phyloP scores from a whole-genome alignment of 2,888 invertebrate genomes.

The Napeogenes sylphis region DNA sequence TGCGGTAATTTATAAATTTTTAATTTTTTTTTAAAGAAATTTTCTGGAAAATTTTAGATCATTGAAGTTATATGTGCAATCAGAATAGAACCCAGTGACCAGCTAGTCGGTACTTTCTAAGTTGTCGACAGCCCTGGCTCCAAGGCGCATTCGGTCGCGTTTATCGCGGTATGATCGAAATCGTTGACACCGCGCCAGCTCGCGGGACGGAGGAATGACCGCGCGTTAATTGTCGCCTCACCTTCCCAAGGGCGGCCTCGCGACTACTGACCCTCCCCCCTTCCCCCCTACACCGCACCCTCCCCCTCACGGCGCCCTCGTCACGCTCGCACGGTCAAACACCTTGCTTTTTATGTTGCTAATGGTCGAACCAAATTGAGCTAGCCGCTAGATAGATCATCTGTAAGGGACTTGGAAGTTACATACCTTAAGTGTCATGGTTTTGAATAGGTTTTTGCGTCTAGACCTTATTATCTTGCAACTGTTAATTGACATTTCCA shows the following conservation, averaged over 20 bases:
- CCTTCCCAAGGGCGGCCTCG: slow-evolving; percentile 49
- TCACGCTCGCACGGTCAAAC: slow-evolving; percentile 51
- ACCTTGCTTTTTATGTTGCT: slow-evolving; percentile 31
- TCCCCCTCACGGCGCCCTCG: slow-evolving; percentile 37
- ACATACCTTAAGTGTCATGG: not conserved
- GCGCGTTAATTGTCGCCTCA: slow-evolving; percentile 74
- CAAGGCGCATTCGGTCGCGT: slow-evolving; percentile 39
- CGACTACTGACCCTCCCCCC: slow-evolving; percentile 22
- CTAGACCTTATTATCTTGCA: too few relatives aligned
- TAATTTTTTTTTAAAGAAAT: too few relatives aligned
- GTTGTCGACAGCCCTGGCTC: too few relatives aligned
- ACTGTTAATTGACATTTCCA: too few relatives aligned
- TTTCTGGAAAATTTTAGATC: too few relatives aligned
- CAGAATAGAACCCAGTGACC: too few relatives aligned
- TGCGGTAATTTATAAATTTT: too few relatives aligned
- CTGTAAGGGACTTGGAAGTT: not conserved
- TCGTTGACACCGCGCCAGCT: slow-evolving; percentile 74
- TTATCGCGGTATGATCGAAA: slow-evolving; percentile 63
- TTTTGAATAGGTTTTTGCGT: not conserved
- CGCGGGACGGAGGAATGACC: slow-evolving; percentile 73
- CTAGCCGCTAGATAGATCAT: not conserved
- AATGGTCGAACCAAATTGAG: slow-evolving; percentile 8
- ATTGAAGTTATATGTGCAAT: too few relatives aligned
- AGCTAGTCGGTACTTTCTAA: too few relatives aligned
- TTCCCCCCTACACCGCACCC: slow-evolving; percentile 30